Evolutionary conservation across 1,140 invertebrate genomes (phyloP), one percentile per base, ranked within the genome.

Genomic region (Lasioglossum albipes): DNA sequence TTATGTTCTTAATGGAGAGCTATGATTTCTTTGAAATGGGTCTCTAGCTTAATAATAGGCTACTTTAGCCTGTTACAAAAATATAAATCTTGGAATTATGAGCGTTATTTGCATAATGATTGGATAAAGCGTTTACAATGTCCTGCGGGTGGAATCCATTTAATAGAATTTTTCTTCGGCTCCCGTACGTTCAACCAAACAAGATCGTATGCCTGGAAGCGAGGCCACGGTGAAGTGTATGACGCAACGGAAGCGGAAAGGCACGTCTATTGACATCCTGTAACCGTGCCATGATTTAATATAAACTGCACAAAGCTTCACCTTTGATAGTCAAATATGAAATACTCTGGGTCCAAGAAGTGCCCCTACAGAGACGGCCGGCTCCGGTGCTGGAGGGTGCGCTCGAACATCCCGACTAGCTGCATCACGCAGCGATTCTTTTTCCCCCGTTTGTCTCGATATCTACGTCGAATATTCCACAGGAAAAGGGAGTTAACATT

Each of bases 251-350:
- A 41, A 69, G 54, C 61, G 22, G 20, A 36, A 68, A 75, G 79
- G 84, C 79, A 86, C 71, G 80, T 86, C 87, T 90, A 89, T 89
- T 88, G 87, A 90, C 87, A 87, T 89, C 84, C 83, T 79, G 87
- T 88, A 86, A 83, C 73, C 87, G 69, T 88, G 74, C 77, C 62
- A 70, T 89, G 89, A 92, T 92, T 92, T 90, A 90, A 92, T 92
- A 91, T 92, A 89, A 91, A 88, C 83, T 86, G 81, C 82, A 91
- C 86, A 90, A 91, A 91, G 88, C 82, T 79, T 66, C 83, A 90
- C 86, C 89, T 91, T 91, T 91, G 88, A 92, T 87, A 89, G 83
- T 83, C 87, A 90, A 91, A 92, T 88, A 87, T 87, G 88, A 91
- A 91, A 91, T 90, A 91, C 87, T 87, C 89, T 69, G 83, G 52